These are phyloP conservation scores for Eulemur coronatus DNA, from an alignment of 2,797 vertebrate species.

Conservation along the genomic window DNA sequence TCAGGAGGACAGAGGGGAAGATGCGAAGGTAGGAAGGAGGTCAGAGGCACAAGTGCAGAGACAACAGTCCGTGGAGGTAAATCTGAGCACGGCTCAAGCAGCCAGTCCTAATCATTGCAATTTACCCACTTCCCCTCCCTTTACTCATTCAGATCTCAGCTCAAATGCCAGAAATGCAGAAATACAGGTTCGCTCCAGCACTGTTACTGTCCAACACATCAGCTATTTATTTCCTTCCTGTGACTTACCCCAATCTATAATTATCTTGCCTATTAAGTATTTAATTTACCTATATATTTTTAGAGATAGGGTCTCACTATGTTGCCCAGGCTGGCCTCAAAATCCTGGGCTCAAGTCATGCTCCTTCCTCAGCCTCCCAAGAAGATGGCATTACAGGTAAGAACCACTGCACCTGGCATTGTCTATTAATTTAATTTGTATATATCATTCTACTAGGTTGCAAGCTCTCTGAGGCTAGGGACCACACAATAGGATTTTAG, in stretches of 20 bases:
- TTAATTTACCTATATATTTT: neutral
- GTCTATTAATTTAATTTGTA: neutral
- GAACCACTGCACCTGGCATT: neutral
- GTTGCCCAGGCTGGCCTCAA: neutral
- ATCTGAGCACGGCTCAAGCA: neutral
- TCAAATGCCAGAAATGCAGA: neutral
- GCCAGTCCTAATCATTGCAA: neutral
- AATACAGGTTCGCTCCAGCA: neutral
- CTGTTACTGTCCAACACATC: neutral
- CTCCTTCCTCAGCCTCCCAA: neutral
- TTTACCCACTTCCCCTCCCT: neutral
- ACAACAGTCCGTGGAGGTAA: neutral
- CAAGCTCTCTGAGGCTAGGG: neutral
- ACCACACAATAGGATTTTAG: neutral
- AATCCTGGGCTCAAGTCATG: neutral
- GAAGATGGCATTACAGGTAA: neutral
- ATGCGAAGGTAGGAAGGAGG: neutral
- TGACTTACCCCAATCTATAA: neutral
- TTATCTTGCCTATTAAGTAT: neutral
- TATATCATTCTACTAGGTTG: neutral
- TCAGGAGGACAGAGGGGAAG: neutral
- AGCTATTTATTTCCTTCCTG: neutral
- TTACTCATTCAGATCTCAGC: neutral
- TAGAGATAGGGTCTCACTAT: neutral
- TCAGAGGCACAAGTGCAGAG: rapidly evolving